These are phyloP conservation scores for Malacoraja senta DNA, from an alignment of 2,797 vertebrate species.

Conservation along the genomic window DNA sequence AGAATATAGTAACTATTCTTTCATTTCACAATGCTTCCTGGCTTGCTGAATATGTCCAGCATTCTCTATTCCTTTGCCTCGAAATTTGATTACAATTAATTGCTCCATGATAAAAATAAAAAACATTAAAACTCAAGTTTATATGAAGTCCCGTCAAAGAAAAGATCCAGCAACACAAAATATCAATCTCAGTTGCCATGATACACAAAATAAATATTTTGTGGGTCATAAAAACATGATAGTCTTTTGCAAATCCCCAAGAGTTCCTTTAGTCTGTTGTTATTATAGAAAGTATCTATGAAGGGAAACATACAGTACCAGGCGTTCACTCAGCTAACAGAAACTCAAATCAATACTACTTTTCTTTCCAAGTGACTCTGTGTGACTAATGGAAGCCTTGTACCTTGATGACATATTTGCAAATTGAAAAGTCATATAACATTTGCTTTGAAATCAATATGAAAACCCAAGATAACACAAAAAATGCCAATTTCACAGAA, in stretches of 20 bases:
- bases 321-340: slow-evolving; percentile 29
- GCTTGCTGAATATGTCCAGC: neutral
- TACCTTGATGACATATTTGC: slow-evolving; percentile 31
- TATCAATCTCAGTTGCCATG: neutral
- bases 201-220: neutral
- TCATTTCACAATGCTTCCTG: no score
- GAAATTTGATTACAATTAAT: slow-evolving; percentile 5
- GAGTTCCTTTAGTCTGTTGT: slow-evolving; percentile 22
- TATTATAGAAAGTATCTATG: slow-evolving; percentile 17
- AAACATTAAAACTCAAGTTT: neutral
- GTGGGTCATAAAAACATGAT: neutral
- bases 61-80: neutral
- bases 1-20: no score
- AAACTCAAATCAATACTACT: slow-evolving; percentile 35
- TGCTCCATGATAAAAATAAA: neutral
- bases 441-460: slow-evolving; percentile 20
- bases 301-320: slow-evolving; percentile 20
- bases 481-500: slow-evolving; percentile 28
- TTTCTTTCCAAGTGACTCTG: slow-evolving; percentile 15
- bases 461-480: slow-evolving; percentile 29
- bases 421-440: slow-evolving; percentile 36
- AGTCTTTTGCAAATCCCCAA: slow-evolving; percentile 19
- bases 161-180: neutral
- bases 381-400: slow-evolving; percentile 29
- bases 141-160: neutral